These are phyloP conservation scores for Pseudochaenichthys georgianus DNA, from an alignment of 2,797 vertebrate species.

Conservation along the genomic window DNA sequence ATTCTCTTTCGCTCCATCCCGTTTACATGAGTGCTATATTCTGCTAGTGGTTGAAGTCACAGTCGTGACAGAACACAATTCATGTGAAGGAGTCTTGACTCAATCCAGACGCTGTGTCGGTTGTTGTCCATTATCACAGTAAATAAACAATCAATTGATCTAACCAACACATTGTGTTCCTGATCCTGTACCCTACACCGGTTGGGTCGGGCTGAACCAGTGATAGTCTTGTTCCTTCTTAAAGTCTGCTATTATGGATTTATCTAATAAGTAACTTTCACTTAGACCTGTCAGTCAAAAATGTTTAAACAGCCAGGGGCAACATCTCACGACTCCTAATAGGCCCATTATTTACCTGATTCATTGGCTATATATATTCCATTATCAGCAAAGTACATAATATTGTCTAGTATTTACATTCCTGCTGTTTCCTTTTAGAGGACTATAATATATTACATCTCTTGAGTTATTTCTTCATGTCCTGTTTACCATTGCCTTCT, in stretches of 20 bases:
- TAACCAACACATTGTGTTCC: too few species aligned
- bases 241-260: background rate
- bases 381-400: conserved; percentile 16
- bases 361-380: conserved; percentile 8
- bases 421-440: conserved; percentile 19
- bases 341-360: background rate
- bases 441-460: conserved; percentile 53
- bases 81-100: too few species aligned
- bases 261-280: conserved; percentile 2
- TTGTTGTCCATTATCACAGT: too few species aligned
- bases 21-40: too few species aligned
- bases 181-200: too few species aligned
- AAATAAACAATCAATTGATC: too few species aligned
- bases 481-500: conserved; percentile 45
- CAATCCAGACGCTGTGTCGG: too few species aligned
- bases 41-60: background rate
- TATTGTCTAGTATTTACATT: conserved; percentile 23
- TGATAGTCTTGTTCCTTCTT: background rate
- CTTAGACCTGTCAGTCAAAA: conserved; percentile 2
- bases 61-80: background rate
- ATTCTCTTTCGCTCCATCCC: too few species aligned
- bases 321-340: conserved; percentile 2
- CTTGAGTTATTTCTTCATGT: conserved; percentile 45
- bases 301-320: background rate
- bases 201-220: background rate